Conservation (phyloP, 2,113 vertebrate genomes). For the Phylloscopus whistleri region DNA sequence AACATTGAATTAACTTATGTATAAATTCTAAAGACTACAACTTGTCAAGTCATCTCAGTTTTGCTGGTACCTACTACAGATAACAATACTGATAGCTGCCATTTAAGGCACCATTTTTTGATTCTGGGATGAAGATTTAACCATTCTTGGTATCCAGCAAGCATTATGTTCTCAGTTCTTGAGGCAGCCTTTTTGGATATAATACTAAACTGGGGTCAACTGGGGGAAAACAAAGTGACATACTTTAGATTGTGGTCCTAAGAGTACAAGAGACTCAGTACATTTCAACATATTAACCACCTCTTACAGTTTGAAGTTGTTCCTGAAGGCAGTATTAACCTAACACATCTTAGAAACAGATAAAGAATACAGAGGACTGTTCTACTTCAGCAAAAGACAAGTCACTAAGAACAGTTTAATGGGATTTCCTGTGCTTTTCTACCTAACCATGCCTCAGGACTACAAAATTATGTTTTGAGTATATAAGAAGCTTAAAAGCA, state of each 20-base stretch:
- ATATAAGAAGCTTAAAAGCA: not conserved
- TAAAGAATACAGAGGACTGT: not conserved
- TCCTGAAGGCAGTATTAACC: not conserved
- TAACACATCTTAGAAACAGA: not conserved
- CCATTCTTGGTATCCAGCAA: not conserved
- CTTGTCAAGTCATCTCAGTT: not conserved
- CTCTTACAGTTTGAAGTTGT: not conserved
- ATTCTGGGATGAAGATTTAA: not conserved
- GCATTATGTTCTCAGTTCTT: not conserved
- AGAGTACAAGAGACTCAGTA: not conserved
- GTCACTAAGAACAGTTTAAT: not conserved
- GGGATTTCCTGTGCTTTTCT: not conserved
- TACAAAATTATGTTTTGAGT: not conserved
- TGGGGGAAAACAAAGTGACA: not conserved
- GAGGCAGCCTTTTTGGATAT: not conserved
- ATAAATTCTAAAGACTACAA: not conserved
- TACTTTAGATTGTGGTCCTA: not conserved
- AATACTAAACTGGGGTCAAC: not conserved
- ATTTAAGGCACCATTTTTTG: not conserved
- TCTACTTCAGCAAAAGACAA: not conserved
- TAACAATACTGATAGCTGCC: not conserved
- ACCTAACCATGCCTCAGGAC: not conserved
- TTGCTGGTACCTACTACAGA: not conserved
- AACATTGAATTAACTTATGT: not conserved
- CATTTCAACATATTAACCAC: not conserved